Evolutionary conservation across 2,888 invertebrate genomes (phyloP).

Genomic region (Lasiommata megera): DNA sequence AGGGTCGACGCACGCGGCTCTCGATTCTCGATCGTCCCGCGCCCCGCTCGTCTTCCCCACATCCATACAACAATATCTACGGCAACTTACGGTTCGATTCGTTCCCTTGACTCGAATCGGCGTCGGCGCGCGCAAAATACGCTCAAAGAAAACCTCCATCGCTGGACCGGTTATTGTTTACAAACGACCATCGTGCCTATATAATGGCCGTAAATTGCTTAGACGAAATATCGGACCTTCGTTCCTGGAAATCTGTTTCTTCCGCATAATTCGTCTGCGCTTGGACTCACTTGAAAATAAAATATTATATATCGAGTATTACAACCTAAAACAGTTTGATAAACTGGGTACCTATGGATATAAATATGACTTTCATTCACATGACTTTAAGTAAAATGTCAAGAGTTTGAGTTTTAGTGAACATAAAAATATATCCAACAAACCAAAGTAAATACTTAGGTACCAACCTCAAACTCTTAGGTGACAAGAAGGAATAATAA

Average conservation of each 20-base stretch:
- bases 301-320: no score
- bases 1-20: constrained; percentile 77
- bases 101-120: constrained; percentile 46
- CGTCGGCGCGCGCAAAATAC: constrained; percentile 60
- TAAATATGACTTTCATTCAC: no score
- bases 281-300: constrained; percentile 30
- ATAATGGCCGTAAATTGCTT: constrained; percentile 63
- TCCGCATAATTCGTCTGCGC: constrained; percentile 44
- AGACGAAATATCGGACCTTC: constrained; percentile 52
- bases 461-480: no score
- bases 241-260: constrained; percentile 49
- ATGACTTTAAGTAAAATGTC: no score
- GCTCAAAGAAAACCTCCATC: constrained; percentile 61
- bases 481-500: no score
- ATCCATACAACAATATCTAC: constrained; percentile 40
- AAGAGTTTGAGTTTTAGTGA: no score
- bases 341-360: no score
- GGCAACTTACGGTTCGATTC: constrained; percentile 48
- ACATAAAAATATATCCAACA: no score
- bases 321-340: no score
- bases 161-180: constrained; percentile 72
- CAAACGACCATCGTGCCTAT: constrained; percentile 55
- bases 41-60: constrained; percentile 39
- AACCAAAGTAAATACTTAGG: no score
- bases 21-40: constrained; percentile 49